phyloP scores from a whole-genome alignment of 2,797 vertebrate species.

The Sebastes miniatus region DNA sequence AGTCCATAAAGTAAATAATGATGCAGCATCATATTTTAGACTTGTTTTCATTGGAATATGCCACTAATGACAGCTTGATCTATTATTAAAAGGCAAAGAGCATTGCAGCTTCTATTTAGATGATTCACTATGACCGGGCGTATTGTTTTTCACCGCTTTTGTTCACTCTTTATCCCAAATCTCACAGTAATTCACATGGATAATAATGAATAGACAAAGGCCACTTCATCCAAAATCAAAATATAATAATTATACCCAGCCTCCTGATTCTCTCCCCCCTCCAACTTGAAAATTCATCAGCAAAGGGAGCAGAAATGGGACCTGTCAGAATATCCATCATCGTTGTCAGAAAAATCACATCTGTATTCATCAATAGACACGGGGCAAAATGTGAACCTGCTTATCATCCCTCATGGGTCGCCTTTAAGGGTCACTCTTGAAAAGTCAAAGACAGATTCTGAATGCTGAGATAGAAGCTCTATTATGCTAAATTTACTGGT shows the following conservation, averaged over 20 bases:
- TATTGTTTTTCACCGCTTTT: slow-evolving; percentile 37
- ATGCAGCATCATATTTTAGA: slow-evolving; percentile 23
- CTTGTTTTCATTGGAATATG: slow-evolving; percentile 20
- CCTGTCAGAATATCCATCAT: slow-evolving; percentile 73
- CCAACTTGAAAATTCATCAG: slow-evolving; percentile 54
- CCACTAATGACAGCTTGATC: slow-evolving; percentile 34
- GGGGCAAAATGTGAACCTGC: slow-evolving; percentile 68
- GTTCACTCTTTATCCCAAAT: slow-evolving; percentile 27
- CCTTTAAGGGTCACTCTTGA: slow-evolving; percentile 67
- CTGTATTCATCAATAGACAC: slow-evolving; percentile 68
- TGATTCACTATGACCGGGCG: slow-evolving; percentile 16
- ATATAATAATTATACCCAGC: background rate
- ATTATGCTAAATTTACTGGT: background rate
- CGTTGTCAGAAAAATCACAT: slow-evolving; percentile 72
- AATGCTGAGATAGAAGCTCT: slow-evolving; percentile 41
- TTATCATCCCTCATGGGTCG: slow-evolving; percentile 70
- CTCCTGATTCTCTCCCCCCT: background rate
- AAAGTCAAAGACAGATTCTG: slow-evolving; percentile 71
- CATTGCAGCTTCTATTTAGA: slow-evolving; percentile 14
- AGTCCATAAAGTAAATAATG: slow-evolving; percentile 14
- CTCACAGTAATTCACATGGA: slow-evolving; percentile 37
- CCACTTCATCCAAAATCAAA: background rate
- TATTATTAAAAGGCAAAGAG: slow-evolving; percentile 38
- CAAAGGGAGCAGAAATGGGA: slow-evolving; percentile 33
- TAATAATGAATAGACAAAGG: background rate